phyloP scores from a whole-genome alignment of 2,797 vertebrate genomes.

The Sebastolobus alascanus region DNA sequence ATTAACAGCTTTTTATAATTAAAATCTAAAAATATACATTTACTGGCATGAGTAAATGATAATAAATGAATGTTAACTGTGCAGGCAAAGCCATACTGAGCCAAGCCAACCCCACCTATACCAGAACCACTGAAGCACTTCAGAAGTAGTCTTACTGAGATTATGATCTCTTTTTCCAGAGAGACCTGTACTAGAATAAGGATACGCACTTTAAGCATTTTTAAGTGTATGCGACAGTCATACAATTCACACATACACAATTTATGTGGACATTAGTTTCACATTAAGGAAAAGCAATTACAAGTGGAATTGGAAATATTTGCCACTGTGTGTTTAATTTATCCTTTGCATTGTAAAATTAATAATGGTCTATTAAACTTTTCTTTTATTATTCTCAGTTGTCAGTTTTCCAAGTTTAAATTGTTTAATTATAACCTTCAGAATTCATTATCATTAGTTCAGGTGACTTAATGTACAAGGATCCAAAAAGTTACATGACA shows the following conservation, averaged over 20 bases:
- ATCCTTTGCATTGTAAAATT: not conserved
- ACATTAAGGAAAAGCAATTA: not conserved
- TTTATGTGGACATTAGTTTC: not conserved
- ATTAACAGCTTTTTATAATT: slow-evolving; percentile 41
- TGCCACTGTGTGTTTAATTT: not conserved
- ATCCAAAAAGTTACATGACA: not conserved
- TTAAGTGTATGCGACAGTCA: not conserved
- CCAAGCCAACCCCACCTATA: not conserved
- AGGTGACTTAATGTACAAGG: not conserved
- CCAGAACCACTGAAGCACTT: too few relatives aligned
- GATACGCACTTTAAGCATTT: not conserved
- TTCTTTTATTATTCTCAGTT: too few relatives aligned
- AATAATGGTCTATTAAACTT: too few relatives aligned
- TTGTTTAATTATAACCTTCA: not conserved
- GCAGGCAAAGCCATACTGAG: not conserved
- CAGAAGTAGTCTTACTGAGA: not conserved
- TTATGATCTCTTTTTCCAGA: not conserved
- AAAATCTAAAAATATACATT: slow-evolving; percentile 20
- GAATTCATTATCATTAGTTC: not conserved
- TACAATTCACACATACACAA: not conserved
- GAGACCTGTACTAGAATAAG: not conserved
- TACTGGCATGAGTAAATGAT: slow-evolving; percentile 11
- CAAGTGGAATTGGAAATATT: not conserved
- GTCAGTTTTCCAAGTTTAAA: not conserved
- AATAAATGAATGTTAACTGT: slow-evolving; percentile 2